Base-by-base conservation (phyloP, 2,797 vertebrate genomes). In the Naso thynnoides region DNA sequence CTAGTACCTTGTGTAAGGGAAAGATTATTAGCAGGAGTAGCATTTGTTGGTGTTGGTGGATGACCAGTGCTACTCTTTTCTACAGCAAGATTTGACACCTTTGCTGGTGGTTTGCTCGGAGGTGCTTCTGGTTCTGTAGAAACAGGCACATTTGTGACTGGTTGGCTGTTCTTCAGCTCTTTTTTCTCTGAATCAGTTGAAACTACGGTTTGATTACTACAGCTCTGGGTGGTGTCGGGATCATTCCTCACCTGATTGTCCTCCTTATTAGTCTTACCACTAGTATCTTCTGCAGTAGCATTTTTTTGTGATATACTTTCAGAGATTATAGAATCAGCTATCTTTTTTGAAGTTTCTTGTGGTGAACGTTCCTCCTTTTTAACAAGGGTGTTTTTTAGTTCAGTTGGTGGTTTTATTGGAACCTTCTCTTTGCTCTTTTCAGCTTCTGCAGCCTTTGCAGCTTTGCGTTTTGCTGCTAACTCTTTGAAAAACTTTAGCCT, bases 401-500 rank as follows among this genome's bases (percentile, higher is more conserved):
- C 76, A 36, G 41, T 33, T 48, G 49, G 26, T 60, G 76, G 59
- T 73, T 81, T 88, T 44, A 77, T 24, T 0, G 7, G 42, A 49
- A 60, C 49, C 23, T 86, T 86, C 15, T 67, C 78, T 63, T 84
- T 69, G 45, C 48, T 72, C 68, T 84, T 85, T 73, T 86, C 73
- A 56, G 77, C 76, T 54, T 84, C 80, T 72, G 83, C 79, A 56
- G 85, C 82, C 64, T 90, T 78, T 13, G 69, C 82, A 19, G 89
- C 88, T 87, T 87, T 95, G 27, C 92, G 92, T 86, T 95, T 88
- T 27, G 93, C 93, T 16, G 93, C 94, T 42, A 95, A 29, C 60
- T 95, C 91, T 90, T 94, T 95, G 74, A 95, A 95, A 89, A 91
- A 93, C 76, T 83, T 71, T 1, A 95, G 50, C 61, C 94, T 92